Conservation (phyloP, 2,113 vertebrate species). For the Guaruba guarouba region DNA sequence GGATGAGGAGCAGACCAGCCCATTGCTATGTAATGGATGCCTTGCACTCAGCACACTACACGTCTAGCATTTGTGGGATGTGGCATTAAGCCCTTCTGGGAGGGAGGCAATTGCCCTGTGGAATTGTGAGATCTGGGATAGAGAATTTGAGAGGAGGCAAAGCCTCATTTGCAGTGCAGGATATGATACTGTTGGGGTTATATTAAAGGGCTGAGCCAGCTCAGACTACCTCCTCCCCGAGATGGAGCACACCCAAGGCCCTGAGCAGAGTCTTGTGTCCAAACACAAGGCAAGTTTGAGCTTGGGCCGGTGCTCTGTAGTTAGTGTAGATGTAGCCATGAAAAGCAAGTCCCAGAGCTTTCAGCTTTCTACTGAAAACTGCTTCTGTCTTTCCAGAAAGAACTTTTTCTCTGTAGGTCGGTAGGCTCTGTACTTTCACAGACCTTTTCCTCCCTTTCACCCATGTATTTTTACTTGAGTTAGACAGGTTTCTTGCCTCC, state of each 20-base stretch:
- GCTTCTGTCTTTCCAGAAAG: not conserved
- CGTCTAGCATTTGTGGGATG: not conserved
- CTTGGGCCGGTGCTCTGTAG: conserved; percentile 6
- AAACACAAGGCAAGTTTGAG: conserved; percentile 44
- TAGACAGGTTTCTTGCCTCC: not conserved
- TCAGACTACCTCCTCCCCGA: not conserved
- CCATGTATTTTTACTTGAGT: not conserved
- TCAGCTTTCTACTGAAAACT: not conserved
- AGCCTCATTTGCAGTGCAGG: not conserved
- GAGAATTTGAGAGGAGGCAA: not conserved
- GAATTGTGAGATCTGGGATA: not conserved
- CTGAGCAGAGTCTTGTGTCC: conserved; percentile 30
- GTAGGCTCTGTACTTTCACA: not conserved
- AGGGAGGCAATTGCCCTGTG: not conserved
- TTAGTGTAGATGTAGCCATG: not conserved
- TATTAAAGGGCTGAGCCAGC: not conserved
- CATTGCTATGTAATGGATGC: not conserved
- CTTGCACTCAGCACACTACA: not conserved
- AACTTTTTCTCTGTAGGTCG: not conserved
- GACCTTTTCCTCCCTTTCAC: not conserved
- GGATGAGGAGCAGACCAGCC: not conserved
- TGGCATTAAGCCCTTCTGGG: not conserved
- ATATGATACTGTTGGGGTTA: not conserved
- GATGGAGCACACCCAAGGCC: conserved; percentile 41
- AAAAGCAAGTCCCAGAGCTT: not conserved